Evolutionary conservation across 1,140 invertebrate genomes (phyloP), one percentile per base, ranked within the genome.

Genomic region (Arion vulgaris): DNA sequence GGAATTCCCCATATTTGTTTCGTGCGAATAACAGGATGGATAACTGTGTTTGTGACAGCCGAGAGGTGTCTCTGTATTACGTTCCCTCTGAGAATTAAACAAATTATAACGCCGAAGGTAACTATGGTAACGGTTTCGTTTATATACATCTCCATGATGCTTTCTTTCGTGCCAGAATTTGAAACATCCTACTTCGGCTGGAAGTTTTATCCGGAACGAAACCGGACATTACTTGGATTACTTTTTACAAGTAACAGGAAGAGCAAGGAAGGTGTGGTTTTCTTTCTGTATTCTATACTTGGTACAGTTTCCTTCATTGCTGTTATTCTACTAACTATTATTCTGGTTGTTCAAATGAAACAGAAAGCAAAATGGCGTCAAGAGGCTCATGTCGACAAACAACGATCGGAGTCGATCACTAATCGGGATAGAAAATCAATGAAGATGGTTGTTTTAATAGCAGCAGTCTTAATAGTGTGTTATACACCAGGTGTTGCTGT

Each of bases 61-160:
- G 76, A 78, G 38, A 78, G 76, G 32, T 78, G 76, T 34, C 76
- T 78, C 57, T 78, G 76, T 26, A 66, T 78, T 11, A 66, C 57
- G 26, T 36, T 38, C 2, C 76, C 76, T 1, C n/a, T 78, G 39
- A 78, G 66, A 45, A 34, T 78, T 32, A 78, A 78, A 39, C 32
- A 78, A 34, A 78, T 78, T 26, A 78, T 78, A 13, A 78, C 76
- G 26, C 51, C 76, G 36, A 57, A 66, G 32, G 28, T 49, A 0
- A 39, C 76, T 23, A 38, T 34, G 15, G 32, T 38, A 38, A 66
- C 39, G 0, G 32, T 78, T 0, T 36, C 19, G 1, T 66, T 66
- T 38, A 78, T 66, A 36, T 78, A 78, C 36, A 45, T 78, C 17
- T 57, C 53, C 28, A 75, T 53, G n/a, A 49, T 75, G 19, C 15